Evolutionary conservation across 2,113 vertebrate species (phyloP).

Genomic region (Apteryx owenii): DNA sequence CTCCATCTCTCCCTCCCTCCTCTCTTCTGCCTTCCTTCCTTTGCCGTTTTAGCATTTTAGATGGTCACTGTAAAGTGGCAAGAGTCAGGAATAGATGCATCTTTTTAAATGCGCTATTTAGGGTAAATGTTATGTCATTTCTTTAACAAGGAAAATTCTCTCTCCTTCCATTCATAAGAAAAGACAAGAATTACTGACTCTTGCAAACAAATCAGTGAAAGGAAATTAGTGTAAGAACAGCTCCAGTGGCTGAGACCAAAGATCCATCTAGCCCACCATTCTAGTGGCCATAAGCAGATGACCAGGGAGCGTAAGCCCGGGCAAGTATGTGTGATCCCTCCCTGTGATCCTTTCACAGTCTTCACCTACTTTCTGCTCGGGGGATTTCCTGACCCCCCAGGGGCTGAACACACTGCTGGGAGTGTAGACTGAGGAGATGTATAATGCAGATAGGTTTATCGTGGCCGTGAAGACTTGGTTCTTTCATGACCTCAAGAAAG

Average conservation of each 20-base stretch:
- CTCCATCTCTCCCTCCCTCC: neutral
- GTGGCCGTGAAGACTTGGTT: neutral
- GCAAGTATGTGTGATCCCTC: neutral
- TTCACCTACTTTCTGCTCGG: neutral
- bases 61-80: neutral
- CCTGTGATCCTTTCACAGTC: neutral
- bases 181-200: neutral
- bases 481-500: neutral
- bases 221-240: neutral
- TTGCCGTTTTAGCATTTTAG: neutral
- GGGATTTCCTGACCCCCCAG: neutral
- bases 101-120: neutral
- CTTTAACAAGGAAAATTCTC: neutral
- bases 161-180: rapidly evolving
- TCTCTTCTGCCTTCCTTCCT: neutral
- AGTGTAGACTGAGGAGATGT: neutral
- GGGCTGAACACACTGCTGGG: neutral
- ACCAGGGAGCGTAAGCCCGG: neutral
- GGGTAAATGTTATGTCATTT: neutral
- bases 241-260: neutral
- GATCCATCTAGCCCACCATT: neutral
- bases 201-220: neutral
- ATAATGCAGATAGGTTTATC: neutral
- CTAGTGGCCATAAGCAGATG: neutral
- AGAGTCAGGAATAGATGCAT: neutral